phyloP scores from a whole-genome alignment of 2,888 invertebrate species.

The Eupithecia abbreviata region DNA sequence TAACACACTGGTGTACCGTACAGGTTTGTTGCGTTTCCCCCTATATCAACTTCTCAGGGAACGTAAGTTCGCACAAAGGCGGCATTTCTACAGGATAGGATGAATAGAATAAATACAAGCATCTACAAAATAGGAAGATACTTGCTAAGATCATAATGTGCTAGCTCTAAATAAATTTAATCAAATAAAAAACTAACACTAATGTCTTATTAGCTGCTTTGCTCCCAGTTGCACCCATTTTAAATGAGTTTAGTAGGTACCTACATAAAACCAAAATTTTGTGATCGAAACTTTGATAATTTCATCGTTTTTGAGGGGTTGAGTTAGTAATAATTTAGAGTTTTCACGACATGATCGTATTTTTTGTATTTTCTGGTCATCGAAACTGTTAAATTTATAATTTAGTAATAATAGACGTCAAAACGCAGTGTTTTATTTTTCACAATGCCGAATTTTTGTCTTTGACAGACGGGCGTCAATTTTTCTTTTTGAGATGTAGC shows the following conservation, averaged over 20 bases:
- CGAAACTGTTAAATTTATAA: not conserved
- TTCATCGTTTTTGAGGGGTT: not conserved
- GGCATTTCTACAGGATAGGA: not conserved
- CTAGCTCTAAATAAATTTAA: slow-evolving; percentile 1
- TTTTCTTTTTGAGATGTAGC: not conserved
- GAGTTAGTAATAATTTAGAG: not conserved
- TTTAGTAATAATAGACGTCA: not conserved
- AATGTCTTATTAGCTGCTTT: slow-evolving; percentile 39
- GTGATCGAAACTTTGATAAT: not conserved
- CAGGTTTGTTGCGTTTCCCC: not conserved
- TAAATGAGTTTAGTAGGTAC: not conserved
- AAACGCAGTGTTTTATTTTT: slow-evolving; percentile 3
- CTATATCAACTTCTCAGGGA: not conserved
- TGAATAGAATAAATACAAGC: not conserved
- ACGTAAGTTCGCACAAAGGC: not conserved
- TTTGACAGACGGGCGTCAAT: not conserved
- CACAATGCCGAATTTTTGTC: not conserved
- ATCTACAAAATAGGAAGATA: not conserved
- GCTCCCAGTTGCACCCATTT: slow-evolving; percentile 47
- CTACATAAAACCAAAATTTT: slow-evolving; percentile 5
- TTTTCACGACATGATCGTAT: slow-evolving; percentile 1
- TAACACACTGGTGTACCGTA: not conserved
- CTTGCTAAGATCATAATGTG: not conserved
- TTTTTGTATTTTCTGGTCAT: not conserved
- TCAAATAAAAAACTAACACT: slow-evolving; percentile 41